Percentiles rank a stretch among this genome's conserved stretches.
Conservation (phyloP, 1,140 invertebrate genomes). For the Polyergus mexicanus region DNA sequence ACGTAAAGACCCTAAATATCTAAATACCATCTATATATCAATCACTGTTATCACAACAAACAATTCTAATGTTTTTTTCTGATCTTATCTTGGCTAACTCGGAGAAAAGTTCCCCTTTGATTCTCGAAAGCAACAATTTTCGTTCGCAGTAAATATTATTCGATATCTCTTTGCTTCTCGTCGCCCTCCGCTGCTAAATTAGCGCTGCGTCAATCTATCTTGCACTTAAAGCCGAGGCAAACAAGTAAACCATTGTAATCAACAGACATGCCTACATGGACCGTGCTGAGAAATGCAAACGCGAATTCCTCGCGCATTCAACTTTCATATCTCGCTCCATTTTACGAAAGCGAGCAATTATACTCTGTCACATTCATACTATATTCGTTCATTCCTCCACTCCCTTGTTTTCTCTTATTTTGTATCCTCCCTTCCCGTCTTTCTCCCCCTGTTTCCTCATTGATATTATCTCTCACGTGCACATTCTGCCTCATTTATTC, state of each 20-base stretch:
- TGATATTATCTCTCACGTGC: neutral
- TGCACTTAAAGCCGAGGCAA: constrained; percentile 36
- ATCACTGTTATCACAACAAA: constrained; percentile 59
- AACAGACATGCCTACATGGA: constrained; percentile 13
- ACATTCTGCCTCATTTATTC: neutral
- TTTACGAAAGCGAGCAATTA: constrained; percentile 36
- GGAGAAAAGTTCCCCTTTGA: constrained; percentile 42
- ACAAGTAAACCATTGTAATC: constrained; percentile 36
- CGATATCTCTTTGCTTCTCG: neutral
- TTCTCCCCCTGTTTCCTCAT: neutral
- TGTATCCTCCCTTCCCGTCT: neutral
- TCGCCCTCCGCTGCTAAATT: neutral
- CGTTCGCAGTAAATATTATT: constrained; percentile 24
- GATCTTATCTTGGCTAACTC: constrained; percentile 36
- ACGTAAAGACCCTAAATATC: constrained; percentile 67
- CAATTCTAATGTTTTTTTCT: neutral
- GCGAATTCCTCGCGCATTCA: constrained; percentile 9
- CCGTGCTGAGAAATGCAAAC: constrained; percentile 28
- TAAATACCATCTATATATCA: constrained; percentile 65
- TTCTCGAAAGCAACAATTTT: constrained; percentile 36
- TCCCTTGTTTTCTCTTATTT: constrained; percentile 1
- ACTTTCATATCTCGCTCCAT: constrained; percentile 32
- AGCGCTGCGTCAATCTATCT: neutral
- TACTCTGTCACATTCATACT: neutral
- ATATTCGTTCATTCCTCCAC: constrained; percentile 9